phyloP scores from a whole-genome alignment of 1,140 invertebrate species.

The Gonioctena quinquepunctata region DNA sequence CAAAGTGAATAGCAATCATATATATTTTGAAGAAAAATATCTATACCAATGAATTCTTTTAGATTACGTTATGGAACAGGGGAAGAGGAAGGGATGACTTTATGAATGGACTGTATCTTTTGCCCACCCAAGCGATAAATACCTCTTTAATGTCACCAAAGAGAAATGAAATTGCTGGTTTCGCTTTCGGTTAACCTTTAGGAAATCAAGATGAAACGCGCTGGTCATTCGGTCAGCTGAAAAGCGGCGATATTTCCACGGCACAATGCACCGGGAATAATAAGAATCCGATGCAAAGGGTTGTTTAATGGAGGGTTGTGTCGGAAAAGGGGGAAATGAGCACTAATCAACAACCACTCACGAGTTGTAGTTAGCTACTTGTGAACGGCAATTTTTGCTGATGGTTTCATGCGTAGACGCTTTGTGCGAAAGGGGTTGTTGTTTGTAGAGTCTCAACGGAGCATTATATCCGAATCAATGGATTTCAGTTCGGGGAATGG shows the following conservation, averaged over 20 bases:
- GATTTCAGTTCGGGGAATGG: too few relatives aligned
- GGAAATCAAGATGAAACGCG: slow-evolving; percentile 1
- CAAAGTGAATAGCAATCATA: too few relatives aligned
- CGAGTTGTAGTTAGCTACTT: not conserved
- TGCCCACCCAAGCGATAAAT: not conserved
- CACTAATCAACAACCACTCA: slow-evolving; percentile 2
- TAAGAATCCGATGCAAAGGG: not conserved
- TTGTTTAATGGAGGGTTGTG: not conserved
- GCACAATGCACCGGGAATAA: not conserved
- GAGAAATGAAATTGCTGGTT: not conserved
- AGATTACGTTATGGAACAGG: too few relatives aligned
- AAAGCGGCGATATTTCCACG: slow-evolving; percentile 3
- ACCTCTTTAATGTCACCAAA: not conserved
- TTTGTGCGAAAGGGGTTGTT: not conserved
- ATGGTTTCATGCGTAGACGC: not conserved
- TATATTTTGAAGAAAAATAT: too few relatives aligned
- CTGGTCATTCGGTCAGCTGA: not conserved
- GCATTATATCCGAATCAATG: too few relatives aligned
- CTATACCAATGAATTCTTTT: too few relatives aligned
- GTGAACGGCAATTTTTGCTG: not conserved
- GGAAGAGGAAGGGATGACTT: too few relatives aligned
- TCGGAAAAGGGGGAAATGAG: not conserved
- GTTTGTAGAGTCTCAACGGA: too few relatives aligned
- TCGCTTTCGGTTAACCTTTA: not conserved
- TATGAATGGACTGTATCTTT: not conserved